Conservation (phyloP, 2,888 invertebrate species). For the Lasioglossum villosulum region DNA sequence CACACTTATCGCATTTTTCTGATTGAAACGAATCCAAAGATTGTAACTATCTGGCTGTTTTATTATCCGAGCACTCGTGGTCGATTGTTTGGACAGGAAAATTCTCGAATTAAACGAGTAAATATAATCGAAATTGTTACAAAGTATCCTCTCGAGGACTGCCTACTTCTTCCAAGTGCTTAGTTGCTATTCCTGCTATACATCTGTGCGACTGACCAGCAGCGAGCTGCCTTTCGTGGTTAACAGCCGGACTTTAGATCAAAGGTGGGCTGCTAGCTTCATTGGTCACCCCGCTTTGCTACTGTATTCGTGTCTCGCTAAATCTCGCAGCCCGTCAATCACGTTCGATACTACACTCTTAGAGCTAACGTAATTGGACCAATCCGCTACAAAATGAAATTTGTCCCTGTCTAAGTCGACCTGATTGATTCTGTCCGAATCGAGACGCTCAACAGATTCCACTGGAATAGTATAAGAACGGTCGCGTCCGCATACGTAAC, state of each 20-base stretch:
- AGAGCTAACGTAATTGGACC: neutral
- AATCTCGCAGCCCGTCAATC: neutral
- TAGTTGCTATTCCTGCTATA: neutral
- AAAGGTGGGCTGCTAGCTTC: neutral
- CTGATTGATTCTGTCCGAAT: neutral
- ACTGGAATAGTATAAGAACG: neutral
- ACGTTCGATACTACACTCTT: conserved; percentile 1
- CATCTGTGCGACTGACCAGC: neutral
- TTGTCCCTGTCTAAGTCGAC: neutral
- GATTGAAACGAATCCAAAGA: neutral
- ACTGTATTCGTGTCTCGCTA: neutral
- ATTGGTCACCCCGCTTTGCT: neutral
- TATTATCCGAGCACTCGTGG: neutral
- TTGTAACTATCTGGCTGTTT: neutral
- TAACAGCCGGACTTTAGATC: neutral
- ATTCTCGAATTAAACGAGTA: neutral
- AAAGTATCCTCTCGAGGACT: neutral
- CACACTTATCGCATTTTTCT: neutral
- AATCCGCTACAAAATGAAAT: conserved; percentile 1
- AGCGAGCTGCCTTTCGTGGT: neutral
- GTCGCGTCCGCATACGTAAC: no score
- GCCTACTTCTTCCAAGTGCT: neutral
- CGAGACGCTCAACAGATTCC: neutral
- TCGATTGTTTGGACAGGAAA: neutral
- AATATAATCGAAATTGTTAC: neutral